Conservation (phyloP, 2,113 vertebrate genomes). For the Sialia sialis region DNA sequence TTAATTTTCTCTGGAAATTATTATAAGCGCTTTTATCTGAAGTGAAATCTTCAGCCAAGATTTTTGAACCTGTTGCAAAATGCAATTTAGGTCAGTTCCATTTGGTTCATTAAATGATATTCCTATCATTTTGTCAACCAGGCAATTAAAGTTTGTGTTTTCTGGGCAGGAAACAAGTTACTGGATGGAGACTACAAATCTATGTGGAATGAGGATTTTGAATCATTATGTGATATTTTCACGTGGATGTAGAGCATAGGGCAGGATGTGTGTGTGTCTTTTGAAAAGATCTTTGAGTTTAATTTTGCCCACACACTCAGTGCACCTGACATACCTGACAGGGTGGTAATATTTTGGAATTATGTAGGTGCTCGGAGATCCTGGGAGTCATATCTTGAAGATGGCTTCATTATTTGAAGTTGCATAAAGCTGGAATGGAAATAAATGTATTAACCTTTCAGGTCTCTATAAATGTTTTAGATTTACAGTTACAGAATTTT, state of each 20-base stretch:
- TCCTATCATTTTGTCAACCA: neutral
- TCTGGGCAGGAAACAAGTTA: neutral
- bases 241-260: neutral
- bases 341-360: neutral
- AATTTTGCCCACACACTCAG: neutral
- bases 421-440: neutral
- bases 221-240: neutral
- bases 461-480: neutral
- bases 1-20: conserved; percentile 14
- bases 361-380: neutral
- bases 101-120: neutral
- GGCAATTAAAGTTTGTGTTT: neutral
- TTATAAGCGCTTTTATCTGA: neutral
- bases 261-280: neutral
- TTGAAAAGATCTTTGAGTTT: neutral
- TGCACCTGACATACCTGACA: neutral
- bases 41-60: neutral
- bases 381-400: neutral
- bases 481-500: neutral
- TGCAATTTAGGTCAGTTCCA: neutral
- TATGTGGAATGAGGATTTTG: neutral
- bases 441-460: neutral
- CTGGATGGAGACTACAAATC: neutral
- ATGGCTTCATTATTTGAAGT: neutral
- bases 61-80: neutral